phyloP scores from a whole-genome alignment of 2,797 vertebrate genomes.

The Champsocephalus gunnari region DNA sequence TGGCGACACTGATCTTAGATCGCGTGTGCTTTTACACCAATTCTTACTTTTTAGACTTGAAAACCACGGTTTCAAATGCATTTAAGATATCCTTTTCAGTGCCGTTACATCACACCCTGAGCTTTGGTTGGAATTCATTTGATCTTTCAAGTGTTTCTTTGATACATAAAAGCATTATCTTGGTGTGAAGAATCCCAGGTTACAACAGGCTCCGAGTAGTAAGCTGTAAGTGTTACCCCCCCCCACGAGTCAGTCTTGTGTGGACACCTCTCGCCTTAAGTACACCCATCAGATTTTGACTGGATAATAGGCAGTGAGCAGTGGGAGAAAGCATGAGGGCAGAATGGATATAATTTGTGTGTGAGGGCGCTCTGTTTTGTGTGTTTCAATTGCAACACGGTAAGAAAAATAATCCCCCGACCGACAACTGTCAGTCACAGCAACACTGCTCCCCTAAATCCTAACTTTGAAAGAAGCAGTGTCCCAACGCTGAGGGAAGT shows the following conservation, averaged over 20 bases:
- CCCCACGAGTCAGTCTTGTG: constrained; percentile 41
- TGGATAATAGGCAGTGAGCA: constrained; percentile 67
- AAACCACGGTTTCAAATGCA: neutral
- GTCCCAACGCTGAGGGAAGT: constrained; percentile 16
- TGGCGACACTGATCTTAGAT: constrained; percentile 32
- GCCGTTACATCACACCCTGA: neutral
- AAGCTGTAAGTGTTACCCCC: constrained; percentile 29
- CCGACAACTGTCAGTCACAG: constrained; percentile 65
- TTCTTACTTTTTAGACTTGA: neutral
- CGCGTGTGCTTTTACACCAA: neutral
- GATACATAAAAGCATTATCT: constrained; percentile 7
- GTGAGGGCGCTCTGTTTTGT: constrained; percentile 14
- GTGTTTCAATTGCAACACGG: constrained; percentile 31
- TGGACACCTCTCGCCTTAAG: constrained; percentile 45
- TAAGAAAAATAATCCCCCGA: constrained; percentile 42
- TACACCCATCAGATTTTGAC: constrained; percentile 63
- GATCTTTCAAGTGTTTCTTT: neutral
- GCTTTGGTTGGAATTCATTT: neutral
- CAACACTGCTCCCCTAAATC: constrained; percentile 20
- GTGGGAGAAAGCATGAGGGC: constrained; percentile 55
- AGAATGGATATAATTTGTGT: constrained; percentile 65
- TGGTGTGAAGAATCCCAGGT: constrained; percentile 14
- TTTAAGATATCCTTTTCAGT: neutral
- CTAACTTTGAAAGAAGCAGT: constrained; percentile 41
- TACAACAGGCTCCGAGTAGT: constrained; percentile 3